Percentiles rank a stretch among this genome's conserved stretches.
Conservation (phyloP, 2,113 vertebrate species). For the Leucopternis melanops region DNA sequence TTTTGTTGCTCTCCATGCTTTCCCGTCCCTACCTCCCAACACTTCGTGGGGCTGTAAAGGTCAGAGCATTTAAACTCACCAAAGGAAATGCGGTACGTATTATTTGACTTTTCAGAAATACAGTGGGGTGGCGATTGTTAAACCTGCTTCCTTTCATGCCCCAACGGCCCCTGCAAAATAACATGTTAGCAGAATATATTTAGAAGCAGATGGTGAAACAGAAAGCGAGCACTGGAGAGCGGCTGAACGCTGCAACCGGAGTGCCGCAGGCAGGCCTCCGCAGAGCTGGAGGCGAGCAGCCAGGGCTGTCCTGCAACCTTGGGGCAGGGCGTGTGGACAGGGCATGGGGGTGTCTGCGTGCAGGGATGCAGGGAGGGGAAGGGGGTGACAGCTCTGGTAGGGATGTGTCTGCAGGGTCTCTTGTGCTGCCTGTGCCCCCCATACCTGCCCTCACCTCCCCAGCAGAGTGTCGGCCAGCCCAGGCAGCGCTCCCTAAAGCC, state of each 20-base stretch:
- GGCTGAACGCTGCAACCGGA: neutral
- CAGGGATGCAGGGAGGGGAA: neutral
- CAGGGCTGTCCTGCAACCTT: neutral
- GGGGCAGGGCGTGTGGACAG: neutral
- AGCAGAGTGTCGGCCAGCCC: rapidly evolving
- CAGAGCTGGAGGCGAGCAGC: neutral
- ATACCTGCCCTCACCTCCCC: neutral
- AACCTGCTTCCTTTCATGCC: neutral
- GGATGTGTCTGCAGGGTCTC: neutral
- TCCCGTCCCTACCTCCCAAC: neutral
- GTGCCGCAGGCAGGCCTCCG: rapidly evolving
- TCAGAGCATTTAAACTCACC: neutral
- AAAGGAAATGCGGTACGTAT: neutral
- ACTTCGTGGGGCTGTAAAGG: neutral
- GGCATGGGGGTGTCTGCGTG: rapidly evolving
- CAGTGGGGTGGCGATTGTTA: neutral
- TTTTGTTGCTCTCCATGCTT: neutral
- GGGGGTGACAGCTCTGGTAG: neutral
- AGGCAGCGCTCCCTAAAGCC: neutral
- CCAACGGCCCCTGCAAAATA: neutral
- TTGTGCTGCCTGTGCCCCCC: neutral
- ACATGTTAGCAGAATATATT: neutral
- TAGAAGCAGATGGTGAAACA: neutral
- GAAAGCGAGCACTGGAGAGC: neutral
- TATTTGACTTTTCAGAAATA: neutral